phyloP scores from a whole-genome alignment of 2,888 invertebrate genomes.

The Dysmachus trigonus region DNA sequence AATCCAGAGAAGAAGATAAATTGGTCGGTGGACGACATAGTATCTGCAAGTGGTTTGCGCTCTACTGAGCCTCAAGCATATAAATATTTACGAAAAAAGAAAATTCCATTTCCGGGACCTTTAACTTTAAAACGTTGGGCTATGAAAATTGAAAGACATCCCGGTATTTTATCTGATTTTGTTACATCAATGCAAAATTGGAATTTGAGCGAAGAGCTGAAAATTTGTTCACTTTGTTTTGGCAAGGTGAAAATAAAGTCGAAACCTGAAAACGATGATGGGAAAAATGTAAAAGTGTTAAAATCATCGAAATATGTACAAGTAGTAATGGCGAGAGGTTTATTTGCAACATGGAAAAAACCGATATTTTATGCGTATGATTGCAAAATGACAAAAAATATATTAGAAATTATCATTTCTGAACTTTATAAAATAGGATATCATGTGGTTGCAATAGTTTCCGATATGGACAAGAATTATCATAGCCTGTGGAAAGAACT shows the following conservation, averaged over 20 bases:
- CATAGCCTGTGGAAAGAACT: background rate
- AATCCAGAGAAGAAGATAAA: background rate
- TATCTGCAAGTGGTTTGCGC: background rate
- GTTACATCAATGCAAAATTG: background rate
- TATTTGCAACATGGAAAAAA: constrained; percentile 53
- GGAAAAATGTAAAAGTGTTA: constrained; percentile 49
- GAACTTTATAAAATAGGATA: constrained; percentile 51
- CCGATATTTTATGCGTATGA: constrained; percentile 54
- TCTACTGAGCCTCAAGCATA: background rate
- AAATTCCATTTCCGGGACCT: background rate
- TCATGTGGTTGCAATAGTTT: constrained; percentile 53
- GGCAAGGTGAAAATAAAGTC: constrained; percentile 53
- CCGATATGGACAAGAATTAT: constrained; percentile 50
- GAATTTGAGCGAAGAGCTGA: background rate
- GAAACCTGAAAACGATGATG: constrained; percentile 51
- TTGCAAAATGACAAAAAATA: constrained; percentile 50
- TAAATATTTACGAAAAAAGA: background rate
- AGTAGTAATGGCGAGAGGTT: constrained; percentile 52
- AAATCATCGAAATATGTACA: constrained; percentile 52
- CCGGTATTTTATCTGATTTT: background rate
- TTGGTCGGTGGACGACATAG: background rate
- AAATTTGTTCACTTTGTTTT: constrained; percentile 50
- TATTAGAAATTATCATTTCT: constrained; percentile 48
- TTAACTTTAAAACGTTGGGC: background rate
- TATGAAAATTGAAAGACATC: background rate